Percentiles rank a stretch among this genome's conserved stretches.
phyloP scores from a whole-genome alignment of 2,113 vertebrate genomes.

The Gallinago media region DNA sequence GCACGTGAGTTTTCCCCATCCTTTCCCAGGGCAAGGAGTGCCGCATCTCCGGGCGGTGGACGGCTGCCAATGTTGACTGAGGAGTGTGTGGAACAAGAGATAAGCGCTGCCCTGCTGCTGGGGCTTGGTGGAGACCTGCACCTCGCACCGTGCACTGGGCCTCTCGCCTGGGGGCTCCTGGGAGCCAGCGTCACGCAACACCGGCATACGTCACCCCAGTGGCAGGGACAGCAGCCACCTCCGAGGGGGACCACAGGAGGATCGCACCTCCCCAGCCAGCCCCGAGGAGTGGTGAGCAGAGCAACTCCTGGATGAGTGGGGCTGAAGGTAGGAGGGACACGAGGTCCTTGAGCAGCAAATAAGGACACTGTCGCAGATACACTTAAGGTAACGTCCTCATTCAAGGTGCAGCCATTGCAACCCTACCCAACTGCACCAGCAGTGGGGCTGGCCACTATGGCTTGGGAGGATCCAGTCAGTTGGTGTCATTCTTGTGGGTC shows the following conservation, averaged over 20 bases:
- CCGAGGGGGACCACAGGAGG: fast-evolving
- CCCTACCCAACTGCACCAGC: background rate
- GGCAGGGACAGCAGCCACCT: fast-evolving
- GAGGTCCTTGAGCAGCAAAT: fast-evolving
- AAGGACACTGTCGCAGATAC: fast-evolving
- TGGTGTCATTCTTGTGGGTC: fast-evolving
- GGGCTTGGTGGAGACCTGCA: fast-evolving
- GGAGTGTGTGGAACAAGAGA: background rate
- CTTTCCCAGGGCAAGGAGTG: background rate
- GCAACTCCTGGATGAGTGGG: background rate
- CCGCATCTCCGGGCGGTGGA: background rate
- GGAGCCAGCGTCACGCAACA: background rate
- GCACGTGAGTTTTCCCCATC: background rate
- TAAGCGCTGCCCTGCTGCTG: background rate
- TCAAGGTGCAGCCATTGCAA: background rate
- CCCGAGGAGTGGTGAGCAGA: fast-evolving
- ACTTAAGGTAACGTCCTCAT: fast-evolving
- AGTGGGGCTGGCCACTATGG: fast-evolving
- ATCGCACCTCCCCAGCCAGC: background rate
- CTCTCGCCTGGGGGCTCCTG: background rate
- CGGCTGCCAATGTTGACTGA: background rate
- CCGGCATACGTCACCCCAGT: background rate
- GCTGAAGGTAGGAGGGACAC: background rate
- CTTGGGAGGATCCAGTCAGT: background rate
- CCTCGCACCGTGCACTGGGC: fast-evolving